Evolutionary conservation across 1,140 invertebrate species (phyloP), one percentile per base, ranked within the genome.

Genomic region (Gyrodactylus salaris): DNA sequence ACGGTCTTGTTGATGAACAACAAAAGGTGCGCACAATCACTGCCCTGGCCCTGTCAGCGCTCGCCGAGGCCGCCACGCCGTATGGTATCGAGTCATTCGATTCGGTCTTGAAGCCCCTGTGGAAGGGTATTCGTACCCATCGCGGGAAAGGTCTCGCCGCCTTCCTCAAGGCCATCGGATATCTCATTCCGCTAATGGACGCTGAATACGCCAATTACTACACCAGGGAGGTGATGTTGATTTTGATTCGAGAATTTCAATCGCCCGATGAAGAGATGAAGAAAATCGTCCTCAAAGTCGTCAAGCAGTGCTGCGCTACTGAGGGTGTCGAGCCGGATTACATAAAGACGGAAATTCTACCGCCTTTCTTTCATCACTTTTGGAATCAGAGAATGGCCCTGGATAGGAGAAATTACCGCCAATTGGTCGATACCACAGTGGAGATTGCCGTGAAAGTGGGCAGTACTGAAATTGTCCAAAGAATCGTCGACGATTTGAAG

Each of bases 231-330:
- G 94, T 99, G 77, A 98, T 99, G 95, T 84, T 98, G 78, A 98
- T 98, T 81, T 83, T 99, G 2, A 97, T 98, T 78, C 85, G 95
- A 81, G 95, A 99, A 83, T 99, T 99, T 80, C 91, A 95, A 80
- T 97, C 93, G 69, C 94, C 95, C 0, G 95, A 99, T 82, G 95
- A 99, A 82, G 95, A 99, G 85, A 99, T 99, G 95, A 99, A 99
- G 79, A 99, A 99, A 79, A 99, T 99, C 83, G 95, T 99, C 0
- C 84, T 99, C 54, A 99, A 99, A 84, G 88, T 98, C 75, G 95
- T 99, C n/a, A 99, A 99, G 81, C 95, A 99, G 81, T 99, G 95
- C 83, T 99, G 94, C 81, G 92, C 89, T 20, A 99, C 95, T 0
- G 95, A 99, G 83, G 95, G 95, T 87, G 95, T 99, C 25, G 94